A percentile compares a stretch with the other conserved stretches of the same genome.
These are phyloP conservation scores for Halesus radiatus DNA, from an alignment of 1,140 invertebrate genomes.

Conservation along the genomic window DNA sequence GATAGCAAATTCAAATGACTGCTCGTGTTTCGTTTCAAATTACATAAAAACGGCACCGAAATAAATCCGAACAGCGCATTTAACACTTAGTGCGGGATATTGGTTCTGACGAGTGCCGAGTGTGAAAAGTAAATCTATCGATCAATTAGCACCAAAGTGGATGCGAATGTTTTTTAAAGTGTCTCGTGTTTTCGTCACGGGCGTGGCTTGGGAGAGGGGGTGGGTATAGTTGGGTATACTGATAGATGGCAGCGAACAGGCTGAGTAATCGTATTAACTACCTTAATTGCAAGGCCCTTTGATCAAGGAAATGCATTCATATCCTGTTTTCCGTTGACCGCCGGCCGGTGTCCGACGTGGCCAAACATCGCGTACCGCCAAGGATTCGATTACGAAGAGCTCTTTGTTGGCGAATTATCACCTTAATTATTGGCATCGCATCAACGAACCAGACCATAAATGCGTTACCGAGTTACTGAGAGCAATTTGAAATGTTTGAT, in stretches of 20 bases:
- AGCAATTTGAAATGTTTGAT: no score
- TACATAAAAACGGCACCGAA: no score
- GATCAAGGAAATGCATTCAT: constrained; percentile 48
- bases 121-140: background rate
- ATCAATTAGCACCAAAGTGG: background rate
- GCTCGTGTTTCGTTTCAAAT: no score
- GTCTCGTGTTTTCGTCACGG: background rate
- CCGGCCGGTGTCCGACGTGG: constrained; percentile 7
- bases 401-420: constrained; percentile 12
- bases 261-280: constrained; percentile 30
- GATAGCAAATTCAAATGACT: no score
- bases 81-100: no score
- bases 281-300: constrained; percentile 42
- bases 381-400: constrained; percentile 20
- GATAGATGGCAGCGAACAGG: background rate
- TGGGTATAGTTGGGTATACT: background rate
- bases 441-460: no score
- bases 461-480: no score
- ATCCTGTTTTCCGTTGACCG: constrained; percentile 39
- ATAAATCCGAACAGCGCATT: no score
- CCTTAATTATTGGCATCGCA: background rate
- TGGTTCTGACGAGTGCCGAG: no score
- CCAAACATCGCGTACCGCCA: background rate
- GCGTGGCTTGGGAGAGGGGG: no score
- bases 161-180: background rate